Base-by-base conservation (phyloP, 2,797 vertebrate species). In the Melanotaenia maccullochi region DNA sequence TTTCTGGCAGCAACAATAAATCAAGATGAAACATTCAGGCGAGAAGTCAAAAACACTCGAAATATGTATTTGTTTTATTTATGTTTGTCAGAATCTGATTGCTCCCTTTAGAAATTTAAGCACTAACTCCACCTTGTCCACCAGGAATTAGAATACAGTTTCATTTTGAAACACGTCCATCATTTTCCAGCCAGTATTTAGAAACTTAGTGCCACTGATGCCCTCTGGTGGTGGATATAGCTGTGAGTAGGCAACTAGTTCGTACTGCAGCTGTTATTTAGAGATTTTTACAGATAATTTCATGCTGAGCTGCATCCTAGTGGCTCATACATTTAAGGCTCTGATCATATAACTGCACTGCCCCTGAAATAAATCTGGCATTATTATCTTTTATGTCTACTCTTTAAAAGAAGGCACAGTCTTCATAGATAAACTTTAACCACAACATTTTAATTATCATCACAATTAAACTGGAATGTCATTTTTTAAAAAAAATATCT, bases 21-120 rank as follows among this genome's bases (percentile, higher is more conserved):
- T 91, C 82, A 79, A 93, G 93, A 92, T 90, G 86, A 76, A 89
- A 89, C 72, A 77, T 89, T 87, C 75, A 84, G 83, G 71, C 86
- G 77, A 82, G 84, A 88, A 86, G 69, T 87, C 85, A 83, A 75
- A 74, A 60, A 76, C 16, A 32, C 54, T 18, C 54, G 18, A 32
- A 16, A 56, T 3, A 32, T 54, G 13, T 75, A 76, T 75, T 70
- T 76, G 82, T 85, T 83, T 83, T 62, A 68, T 67, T 60, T 66
- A 56, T 67, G 51, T 30, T 71, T 75, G 87, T 81, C 79, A 75
- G 51, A 32, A 3, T 32, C 28, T 9, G 5, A 80, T 67, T 42
- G 13, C 63, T 76, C 62, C 20, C 36, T 28, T 18, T 65, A 59
- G 75, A 81, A 79, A 79, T 77, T 82, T 78, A 24, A 63, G 70